These are phyloP conservation scores for Enteromius radiatus DNA, from an alignment of 2,797 vertebrate species.

Conservation along the genomic window DNA sequence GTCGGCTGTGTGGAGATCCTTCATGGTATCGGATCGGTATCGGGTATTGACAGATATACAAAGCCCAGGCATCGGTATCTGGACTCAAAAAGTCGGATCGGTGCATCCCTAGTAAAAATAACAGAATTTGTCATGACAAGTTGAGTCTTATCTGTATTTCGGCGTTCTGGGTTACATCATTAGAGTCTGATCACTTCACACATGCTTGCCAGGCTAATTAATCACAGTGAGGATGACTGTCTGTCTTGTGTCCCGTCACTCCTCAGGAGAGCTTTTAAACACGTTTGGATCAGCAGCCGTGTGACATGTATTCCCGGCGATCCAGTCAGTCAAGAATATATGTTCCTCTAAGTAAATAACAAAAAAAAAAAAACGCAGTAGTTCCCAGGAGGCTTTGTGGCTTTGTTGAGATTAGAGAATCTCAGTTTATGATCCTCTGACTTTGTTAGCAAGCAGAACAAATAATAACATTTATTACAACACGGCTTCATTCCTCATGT, in stretches of 20 bases:
- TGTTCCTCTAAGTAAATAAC: background rate
- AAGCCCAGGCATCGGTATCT: no score
- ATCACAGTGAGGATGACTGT: slow-evolving; percentile 47
- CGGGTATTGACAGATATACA: no score
- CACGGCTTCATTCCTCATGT: slow-evolving; percentile 63
- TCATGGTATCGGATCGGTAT: no score
- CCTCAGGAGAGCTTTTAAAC: slow-evolving; percentile 30
- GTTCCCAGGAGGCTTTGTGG: slow-evolving; percentile 28
- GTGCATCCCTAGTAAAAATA: no score
- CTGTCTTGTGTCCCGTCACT: slow-evolving; percentile 29
- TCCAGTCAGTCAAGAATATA: background rate
- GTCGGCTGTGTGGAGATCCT: no score
- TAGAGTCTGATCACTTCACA: slow-evolving; percentile 42
- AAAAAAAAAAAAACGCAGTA: background rate
- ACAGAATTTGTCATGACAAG: slow-evolving; percentile 40
- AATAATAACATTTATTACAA: slow-evolving; percentile 63
- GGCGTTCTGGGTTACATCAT: slow-evolving; percentile 47
- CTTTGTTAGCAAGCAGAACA: slow-evolving; percentile 53
- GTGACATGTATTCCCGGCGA: background rate
- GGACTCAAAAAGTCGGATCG: no score
- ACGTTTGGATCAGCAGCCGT: background rate
- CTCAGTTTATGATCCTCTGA: background rate
- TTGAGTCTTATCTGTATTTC: slow-evolving; percentile 35
- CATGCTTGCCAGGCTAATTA: slow-evolving; percentile 43
- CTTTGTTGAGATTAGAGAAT: slow-evolving; percentile 35